These are phyloP conservation scores for Psylliodes chrysocephalus DNA, from an alignment of 2,888 invertebrate genomes.

Conservation along the genomic window DNA sequence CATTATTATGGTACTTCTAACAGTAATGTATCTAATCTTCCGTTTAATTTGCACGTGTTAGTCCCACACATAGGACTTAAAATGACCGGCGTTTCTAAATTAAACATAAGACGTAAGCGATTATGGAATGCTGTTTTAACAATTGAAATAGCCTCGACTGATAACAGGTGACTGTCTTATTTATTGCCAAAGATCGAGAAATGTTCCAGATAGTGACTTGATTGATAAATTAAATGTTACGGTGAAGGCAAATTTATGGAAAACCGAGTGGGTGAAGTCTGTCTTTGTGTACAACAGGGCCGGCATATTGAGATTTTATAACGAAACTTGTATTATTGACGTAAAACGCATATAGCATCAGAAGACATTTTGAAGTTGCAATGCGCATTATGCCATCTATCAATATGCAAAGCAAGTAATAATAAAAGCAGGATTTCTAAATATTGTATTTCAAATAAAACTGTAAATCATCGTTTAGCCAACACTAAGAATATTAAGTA, in stretches of 20 bases:
- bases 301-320: background rate
- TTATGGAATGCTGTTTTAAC: constrained; percentile 44
- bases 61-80: constrained; percentile 1
- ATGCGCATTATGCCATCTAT: too few relatives aligned
- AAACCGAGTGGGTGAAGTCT: constrained; percentile 45
- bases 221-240: constrained; percentile 51
- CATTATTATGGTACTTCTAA: too few relatives aligned
- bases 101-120: constrained; percentile 41
- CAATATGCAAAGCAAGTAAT: too few relatives aligned
- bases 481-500: too few relatives aligned
- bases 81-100: constrained; percentile 30
- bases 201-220: constrained; percentile 48
- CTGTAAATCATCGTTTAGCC: too few relatives aligned
- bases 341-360: too few relatives aligned
- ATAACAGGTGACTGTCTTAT: constrained; percentile 45
- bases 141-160: constrained; percentile 43
- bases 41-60: constrained; percentile 3
- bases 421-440: too few relatives aligned
- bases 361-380: too few relatives aligned
- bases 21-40: background rate
- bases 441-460: too few relatives aligned
- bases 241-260: constrained; percentile 49
- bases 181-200: constrained; percentile 47
- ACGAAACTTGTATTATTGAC: background rate
- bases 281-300: background rate